Evolutionary conservation across 2,113 vertebrate genomes (phyloP), one percentile per base, ranked within the genome.

Genomic region (Callocephalon fimbriatum): DNA sequence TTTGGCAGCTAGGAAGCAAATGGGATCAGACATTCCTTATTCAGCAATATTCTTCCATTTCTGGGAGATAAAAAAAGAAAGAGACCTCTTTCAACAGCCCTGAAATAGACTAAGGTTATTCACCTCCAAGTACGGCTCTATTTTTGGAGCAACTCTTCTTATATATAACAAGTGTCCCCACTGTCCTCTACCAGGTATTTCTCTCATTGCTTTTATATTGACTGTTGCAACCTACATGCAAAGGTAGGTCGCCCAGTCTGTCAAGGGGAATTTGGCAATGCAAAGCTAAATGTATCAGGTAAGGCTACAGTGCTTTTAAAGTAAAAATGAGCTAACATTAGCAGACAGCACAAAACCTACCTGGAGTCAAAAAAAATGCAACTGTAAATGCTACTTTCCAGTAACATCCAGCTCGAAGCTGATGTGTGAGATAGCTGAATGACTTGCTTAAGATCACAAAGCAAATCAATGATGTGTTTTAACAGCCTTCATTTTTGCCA

Each of bases 141-240:
- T 97, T 95, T 97, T 87, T 94, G 80, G 88, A 94, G 44, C 23
- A 72, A 58, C 70, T 62, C 90, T 56, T 97, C 14, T 91, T 94
- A 93, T 86, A 87, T 78, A 91, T 93, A 96, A 87, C 38, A 83
- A 81, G n/a, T 86, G 88, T 89, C 58, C 44, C 32, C 62, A 65
- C 75, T 63, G 85, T 92, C 79, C 84, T 93, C 79, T 63, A 73
- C 21, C 42, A 56, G 12, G 31, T 81, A 68, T 93, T 94, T 92
- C 47, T 95, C 80, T 90, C 79, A 50, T 32, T 86, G 94, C 73
- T 91, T 66, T 92, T 89, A 89, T 86, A 59, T 59, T 81, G 86
- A 84, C 67, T 78, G 48, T n/a, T 73, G 72, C 48, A 90, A 84
- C 25, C 79, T 44, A 9, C 2, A 14, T 59, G 67, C 38, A 50